phyloP scores from a whole-genome alignment of 2,797 vertebrate species.

The Lithobates pipiens region DNA sequence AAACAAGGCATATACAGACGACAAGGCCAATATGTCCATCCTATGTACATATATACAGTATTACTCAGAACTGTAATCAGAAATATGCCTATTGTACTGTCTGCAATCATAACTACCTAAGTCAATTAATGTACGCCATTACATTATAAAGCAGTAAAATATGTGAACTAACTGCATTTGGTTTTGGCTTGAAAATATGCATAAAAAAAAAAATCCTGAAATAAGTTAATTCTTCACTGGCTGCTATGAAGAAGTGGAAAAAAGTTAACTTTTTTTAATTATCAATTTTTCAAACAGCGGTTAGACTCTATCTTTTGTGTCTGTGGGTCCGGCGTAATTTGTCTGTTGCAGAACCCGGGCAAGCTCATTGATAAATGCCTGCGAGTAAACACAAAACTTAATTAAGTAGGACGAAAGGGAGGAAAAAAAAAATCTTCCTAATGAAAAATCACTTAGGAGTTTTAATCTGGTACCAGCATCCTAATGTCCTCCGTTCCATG shows the following conservation, averaged over 20 bases:
- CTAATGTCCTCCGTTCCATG: no score
- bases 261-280: constrained; percentile 6
- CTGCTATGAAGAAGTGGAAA: background rate
- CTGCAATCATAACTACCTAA: no score
- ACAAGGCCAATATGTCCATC: no score
- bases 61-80: no score
- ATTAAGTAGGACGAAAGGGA: constrained; percentile 2
- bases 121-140: no score
- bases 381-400: background rate
- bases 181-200: constrained; percentile 66
- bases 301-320: background rate
- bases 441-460: constrained; percentile 4
- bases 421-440: background rate
- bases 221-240: constrained; percentile 65
- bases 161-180: constrained; percentile 62
- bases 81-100: no score
- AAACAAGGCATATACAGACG: no score
- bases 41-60: no score
- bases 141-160: no score
- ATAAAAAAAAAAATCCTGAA: constrained; percentile 49
- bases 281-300: background rate
- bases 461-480: background rate
- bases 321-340: background rate
- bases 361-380: constrained; percentile 17
- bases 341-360: background rate